A percentile compares a stretch with the other conserved stretches of the same genome.
phyloP scores from a whole-genome alignment of 2,797 vertebrate species.

The Silurus aristotelis region DNA sequence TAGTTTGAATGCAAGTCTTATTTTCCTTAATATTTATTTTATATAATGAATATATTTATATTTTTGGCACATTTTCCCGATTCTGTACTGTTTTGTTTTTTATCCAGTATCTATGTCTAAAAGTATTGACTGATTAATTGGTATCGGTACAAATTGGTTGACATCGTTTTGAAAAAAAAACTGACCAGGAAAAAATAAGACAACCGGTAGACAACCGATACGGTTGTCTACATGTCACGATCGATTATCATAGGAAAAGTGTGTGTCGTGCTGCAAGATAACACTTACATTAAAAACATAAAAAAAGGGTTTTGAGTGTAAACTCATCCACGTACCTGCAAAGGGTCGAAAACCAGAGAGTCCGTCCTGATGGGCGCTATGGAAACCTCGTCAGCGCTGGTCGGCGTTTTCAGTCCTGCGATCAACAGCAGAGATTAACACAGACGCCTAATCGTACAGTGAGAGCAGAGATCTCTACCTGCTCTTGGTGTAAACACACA shows the following conservation, averaged over 20 bases:
- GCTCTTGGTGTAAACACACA: slow-evolving; percentile 21
- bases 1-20: no score
- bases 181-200: no score
- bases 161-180: no score
- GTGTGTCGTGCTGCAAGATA: not conserved
- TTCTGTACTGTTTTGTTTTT: no score
- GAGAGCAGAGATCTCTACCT: slow-evolving; percentile 17
- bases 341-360: slow-evolving; percentile 85
- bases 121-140: no score
- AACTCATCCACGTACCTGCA: slow-evolving; percentile 71
- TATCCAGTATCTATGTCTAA: no score
- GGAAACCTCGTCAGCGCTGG: slow-evolving; percentile 76
- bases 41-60: no score
- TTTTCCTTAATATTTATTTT: no score
- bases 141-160: no score
- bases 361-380: slow-evolving; percentile 83
- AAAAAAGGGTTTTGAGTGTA: not conserved
- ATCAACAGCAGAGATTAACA: slow-evolving; percentile 23
- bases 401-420: slow-evolving; percentile 75
- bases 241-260: not conserved
- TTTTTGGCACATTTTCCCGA: no score
- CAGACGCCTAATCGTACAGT: not conserved
- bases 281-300: not conserved
- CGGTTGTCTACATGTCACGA: not conserved
- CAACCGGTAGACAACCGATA: no score